Conservation (phyloP, 2,888 invertebrate genomes). For the Drosophila meridiana region DNA sequence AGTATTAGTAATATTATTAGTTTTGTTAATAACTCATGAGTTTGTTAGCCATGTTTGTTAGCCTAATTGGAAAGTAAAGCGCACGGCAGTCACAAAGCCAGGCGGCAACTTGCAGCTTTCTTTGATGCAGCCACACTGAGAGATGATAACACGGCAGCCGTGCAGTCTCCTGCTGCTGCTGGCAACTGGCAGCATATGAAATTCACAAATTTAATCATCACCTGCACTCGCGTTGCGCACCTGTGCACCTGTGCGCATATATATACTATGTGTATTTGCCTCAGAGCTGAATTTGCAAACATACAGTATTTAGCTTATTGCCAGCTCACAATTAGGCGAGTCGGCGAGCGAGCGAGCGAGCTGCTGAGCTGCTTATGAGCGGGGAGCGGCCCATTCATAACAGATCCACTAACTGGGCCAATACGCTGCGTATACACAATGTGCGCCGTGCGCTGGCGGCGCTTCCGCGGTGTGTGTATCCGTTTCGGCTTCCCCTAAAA, state of each 20-base stretch:
- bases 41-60: slow-evolving; percentile 70
- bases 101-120: slow-evolving; percentile 11
- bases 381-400: background rate
- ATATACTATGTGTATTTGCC: background rate
- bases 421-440: slow-evolving; percentile 32
- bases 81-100: slow-evolving; percentile 35
- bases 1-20: slow-evolving; percentile 4
- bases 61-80: slow-evolving; percentile 62
- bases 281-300: slow-evolving; percentile 10
- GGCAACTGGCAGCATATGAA: slow-evolving; percentile 9
- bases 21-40: slow-evolving; percentile 69
- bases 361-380: slow-evolving; percentile 5
- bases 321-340: slow-evolving; percentile 31
- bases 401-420: slow-evolving; percentile 31
- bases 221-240: background rate
- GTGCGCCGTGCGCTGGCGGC: slow-evolving; percentile 16
- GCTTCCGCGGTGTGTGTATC: slow-evolving; percentile 26
- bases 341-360: slow-evolving; percentile 12
- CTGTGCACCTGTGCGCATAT: background rate
- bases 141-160: background rate
- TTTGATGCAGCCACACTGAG: background rate
- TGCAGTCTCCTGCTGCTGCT: no score
- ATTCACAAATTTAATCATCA: slow-evolving; percentile 20
- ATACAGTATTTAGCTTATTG: slow-evolving; percentile 15
- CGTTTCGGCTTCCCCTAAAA: slow-evolving; percentile 43